A percentile compares a stretch with the other conserved stretches of the same genome.
Evolutionary conservation across 2,113 vertebrate genomes (phyloP).

Genomic region (Hippocampus guttulatus): DNA sequence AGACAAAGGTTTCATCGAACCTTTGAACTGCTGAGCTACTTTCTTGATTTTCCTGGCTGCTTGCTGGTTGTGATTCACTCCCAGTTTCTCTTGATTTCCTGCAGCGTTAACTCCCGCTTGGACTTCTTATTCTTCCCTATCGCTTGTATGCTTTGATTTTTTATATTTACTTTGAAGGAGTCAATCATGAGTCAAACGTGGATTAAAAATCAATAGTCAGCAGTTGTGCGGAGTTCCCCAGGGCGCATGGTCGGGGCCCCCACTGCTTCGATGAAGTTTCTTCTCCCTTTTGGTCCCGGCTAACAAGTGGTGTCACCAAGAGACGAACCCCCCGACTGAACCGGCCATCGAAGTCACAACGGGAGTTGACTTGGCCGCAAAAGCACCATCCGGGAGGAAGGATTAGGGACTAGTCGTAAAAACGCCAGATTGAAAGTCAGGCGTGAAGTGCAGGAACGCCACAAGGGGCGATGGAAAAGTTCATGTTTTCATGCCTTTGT

Average conservation of each 20-base stretch:
- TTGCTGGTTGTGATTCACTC: conserved; percentile 40
- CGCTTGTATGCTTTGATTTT: background rate
- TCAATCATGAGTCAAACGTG: conserved; percentile 15
- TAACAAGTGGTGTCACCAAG: conserved; percentile 9
- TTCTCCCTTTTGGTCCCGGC: conserved; percentile 6
- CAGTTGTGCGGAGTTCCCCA: background rate
- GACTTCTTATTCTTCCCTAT: background rate
- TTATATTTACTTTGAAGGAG: conserved; percentile 7
- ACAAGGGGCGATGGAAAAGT: conserved; percentile 7
- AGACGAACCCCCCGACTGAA: conserved; percentile 1
- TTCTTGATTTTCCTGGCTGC: conserved; percentile 34
- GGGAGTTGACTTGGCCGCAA: conserved; percentile 20
- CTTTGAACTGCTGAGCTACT: conserved; percentile 12
- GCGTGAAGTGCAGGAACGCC: conserved; percentile 13
- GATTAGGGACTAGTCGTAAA: conserved; percentile 21
- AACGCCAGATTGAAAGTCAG: conserved; percentile 10
- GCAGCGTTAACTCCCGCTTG: background rate
- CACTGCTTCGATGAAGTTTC: conserved; percentile 4
- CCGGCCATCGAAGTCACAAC: conserved; percentile 8
- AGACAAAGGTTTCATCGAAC: background rate
- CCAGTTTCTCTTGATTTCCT: conserved; percentile 12
- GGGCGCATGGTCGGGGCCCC: background rate
- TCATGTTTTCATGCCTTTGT: conserved; percentile 30
- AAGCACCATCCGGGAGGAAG: conserved; percentile 12
- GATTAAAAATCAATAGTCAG: background rate